These are phyloP conservation scores for Diplosoma virens DNA, from an alignment of 23 tunicate genomes.

Conservation along the genomic window DNA sequence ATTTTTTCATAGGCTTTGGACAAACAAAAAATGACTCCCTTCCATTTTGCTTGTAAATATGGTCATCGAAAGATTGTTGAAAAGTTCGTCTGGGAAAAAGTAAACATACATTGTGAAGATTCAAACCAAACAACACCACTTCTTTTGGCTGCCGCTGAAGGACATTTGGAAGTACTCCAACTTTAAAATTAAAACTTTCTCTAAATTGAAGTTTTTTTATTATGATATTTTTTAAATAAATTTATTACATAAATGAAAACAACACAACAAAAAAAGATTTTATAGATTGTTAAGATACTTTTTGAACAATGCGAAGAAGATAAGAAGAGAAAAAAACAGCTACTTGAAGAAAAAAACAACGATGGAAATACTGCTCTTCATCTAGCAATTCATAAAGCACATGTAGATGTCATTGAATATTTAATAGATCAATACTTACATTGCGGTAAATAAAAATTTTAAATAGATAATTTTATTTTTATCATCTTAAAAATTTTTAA, in stretches of 20 bases:
- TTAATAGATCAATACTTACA: constrained; percentile 19
- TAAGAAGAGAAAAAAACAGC: constrained; percentile 16
- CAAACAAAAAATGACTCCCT: constrained; percentile 82
- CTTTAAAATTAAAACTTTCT: no score
- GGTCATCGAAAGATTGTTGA: constrained; percentile 57
- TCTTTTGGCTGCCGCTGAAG: constrained; percentile 85
- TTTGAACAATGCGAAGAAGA: no score
- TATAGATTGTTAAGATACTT: no score
- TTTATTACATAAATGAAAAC: no score
- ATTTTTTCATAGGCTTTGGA: constrained; percentile 40
- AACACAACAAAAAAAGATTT: no score
- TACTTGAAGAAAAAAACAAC: constrained; percentile 60
- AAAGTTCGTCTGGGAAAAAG: constrained; percentile 38
- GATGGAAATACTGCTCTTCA: constrained; percentile 85
- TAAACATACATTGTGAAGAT: constrained; percentile 56
- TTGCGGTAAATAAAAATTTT: not conserved
- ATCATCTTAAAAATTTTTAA: no score
- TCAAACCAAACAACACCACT: constrained; percentile 78
- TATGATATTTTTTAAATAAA: no score
- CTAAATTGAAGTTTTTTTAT: no score
- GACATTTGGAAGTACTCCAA: constrained; percentile 58
- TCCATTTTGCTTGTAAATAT: constrained; percentile 64
- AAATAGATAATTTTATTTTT: no score
- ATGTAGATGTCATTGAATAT: constrained; percentile 35
- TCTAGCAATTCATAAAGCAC: constrained; percentile 70